Evolutionary conservation across 1,140 invertebrate genomes (phyloP).

Genomic region (Lasioglossum albipes): DNA sequence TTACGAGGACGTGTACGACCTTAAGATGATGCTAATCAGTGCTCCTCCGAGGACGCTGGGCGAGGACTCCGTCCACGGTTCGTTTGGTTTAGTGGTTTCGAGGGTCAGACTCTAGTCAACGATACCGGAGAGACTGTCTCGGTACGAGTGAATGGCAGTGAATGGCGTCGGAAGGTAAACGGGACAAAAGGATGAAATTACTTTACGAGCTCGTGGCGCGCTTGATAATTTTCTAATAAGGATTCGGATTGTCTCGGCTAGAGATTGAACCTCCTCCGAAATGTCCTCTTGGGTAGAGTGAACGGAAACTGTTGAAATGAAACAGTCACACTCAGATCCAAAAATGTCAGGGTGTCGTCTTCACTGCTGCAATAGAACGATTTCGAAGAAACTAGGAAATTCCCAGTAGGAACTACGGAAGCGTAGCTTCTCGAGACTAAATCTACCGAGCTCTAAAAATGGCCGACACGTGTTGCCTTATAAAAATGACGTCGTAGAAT

Average conservation of each 20-base stretch:
- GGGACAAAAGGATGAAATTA: slow-evolving; percentile 15
- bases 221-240: slow-evolving; percentile 2
- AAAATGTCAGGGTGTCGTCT: too few species aligned
- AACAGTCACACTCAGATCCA: too few species aligned
- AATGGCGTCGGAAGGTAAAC: not conserved
- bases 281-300: too few species aligned
- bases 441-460: too few species aligned
- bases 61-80: slow-evolving; percentile 61
- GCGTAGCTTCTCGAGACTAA: too few species aligned
- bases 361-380: too few species aligned
- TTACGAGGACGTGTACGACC: slow-evolving; percentile 57
- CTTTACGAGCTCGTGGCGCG: not conserved
- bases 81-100: slow-evolving; percentile 72
- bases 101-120: slow-evolving; percentile 32
- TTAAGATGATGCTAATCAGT: slow-evolving; percentile 78
- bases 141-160: not conserved
- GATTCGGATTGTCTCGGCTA: not conserved
- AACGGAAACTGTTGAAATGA: too few species aligned
- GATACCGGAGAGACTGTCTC: slow-evolving; percentile 5
- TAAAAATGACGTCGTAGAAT: too few species aligned
- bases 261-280: too few species aligned
- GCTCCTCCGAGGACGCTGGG: slow-evolving; percentile 49
- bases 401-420: too few species aligned
- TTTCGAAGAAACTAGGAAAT: too few species aligned
- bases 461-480: too few species aligned